Base-by-base conservation (phyloP, 2,888 invertebrate genomes). In the Eudasyphora cyanicolor region DNA sequence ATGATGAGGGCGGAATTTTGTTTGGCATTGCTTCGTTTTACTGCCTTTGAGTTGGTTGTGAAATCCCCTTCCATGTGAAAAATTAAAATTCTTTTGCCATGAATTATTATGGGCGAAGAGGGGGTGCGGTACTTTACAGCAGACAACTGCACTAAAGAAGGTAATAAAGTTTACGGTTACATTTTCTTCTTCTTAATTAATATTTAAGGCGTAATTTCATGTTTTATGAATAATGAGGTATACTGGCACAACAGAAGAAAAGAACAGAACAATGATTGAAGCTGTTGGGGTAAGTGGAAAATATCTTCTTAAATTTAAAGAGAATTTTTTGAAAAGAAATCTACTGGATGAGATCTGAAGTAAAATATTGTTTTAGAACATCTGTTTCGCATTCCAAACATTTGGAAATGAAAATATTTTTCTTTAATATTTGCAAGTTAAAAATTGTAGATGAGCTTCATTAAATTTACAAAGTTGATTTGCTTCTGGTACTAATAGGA, bases 1-100 rank as follows among this genome's bases (percentile, higher is more conserved):
- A 8, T 42, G 54, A 21, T 2, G 54, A 54, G 10, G 54, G 19
- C 10, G 62, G 14, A 14, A 27, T 60, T 45, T n/a, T 32, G 60
- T 73, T 74, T 70, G 29, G 45, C 32, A 51, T 67, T 57, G 32
- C 19, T 82, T n/a, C n/a, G n/a, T n/a, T 79, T 82, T 83, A 79
- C 77, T 76, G 49, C 69, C n/a, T 79, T 76, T 76, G 82, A 32
- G 79, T 57, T 76, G 17, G 17, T 51, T 51, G 29, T 24, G 10
- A 24, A 76, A 74, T 78, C 14, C 8, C 74, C 57, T n/a, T 49
- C 45, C 17, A 7, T 21, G 24, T 42, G 67, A 42, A 62, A 74
- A 79, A 79, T 77, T 57, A 83, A 77, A 69, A 76, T 60, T 70
- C 71, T 79, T 51, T 14, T 24, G 62, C 19, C 51, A 0, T 62